Evolutionary conservation across 2,888 invertebrate genomes (phyloP), one percentile per base, ranked within the genome.

Genomic region (Tipula unca): DNA sequence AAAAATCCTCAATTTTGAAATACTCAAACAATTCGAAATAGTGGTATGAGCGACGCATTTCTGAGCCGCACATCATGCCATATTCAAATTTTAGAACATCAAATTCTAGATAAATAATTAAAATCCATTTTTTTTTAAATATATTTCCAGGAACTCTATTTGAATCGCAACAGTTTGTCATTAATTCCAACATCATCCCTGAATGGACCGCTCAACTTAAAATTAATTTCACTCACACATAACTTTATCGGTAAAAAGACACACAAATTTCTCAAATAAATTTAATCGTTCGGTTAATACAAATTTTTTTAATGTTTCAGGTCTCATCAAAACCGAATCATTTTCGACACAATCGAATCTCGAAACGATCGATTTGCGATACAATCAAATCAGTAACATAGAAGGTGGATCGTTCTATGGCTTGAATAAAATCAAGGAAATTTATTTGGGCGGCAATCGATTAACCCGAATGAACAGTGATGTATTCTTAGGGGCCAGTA

Each of bases 391-490:
- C 87, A 93, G 94, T 10, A 92, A 92, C 42, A 93, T 97, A 87
- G 96, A 96, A 89, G 95, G 95, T 69, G 94, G 94, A 6, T 94
- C 96, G 0, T 95, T 97, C 88, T 91, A 92, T 85, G 94, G 94
- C 10, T 92, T 97, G 86, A 91, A 92, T 35, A 93, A 93, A 87
- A 92, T 97, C 29, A 93, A 94, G 88, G 92, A 92, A 87, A 92
- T 97, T 39, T 94, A 95, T 89, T 91, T 97, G 85, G 94, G 95
- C 1, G 94, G 95, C 87, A 98, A 98, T 91, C 93, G 95, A 87
- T 92, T 97, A 17, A 93, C 93, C 8, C 94, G 94, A 88, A 93
- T 97, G 89, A 96, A 97, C 90, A 96, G 96, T 89, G 96, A 96
- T 89, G 95, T 96, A 85, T 96, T 97, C 85, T 90, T 90, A 92